These are phyloP conservation scores for Hippocampus kuda DNA, from an alignment of 2,797 vertebrate species.

Conservation along the genomic window DNA sequence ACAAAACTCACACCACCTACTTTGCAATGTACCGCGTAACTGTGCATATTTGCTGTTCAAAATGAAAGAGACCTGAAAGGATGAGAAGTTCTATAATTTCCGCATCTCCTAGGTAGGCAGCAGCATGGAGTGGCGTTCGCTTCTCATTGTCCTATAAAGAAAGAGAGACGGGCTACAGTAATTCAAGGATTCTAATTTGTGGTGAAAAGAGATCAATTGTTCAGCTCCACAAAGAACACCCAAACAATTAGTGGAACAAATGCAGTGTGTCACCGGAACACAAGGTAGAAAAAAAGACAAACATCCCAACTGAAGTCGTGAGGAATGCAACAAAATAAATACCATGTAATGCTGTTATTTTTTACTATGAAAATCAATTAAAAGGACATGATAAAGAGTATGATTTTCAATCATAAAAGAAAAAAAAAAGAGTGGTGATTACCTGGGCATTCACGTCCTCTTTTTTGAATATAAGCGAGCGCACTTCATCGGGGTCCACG, in stretches of 20 bases:
- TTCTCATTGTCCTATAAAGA: constrained; percentile 89
- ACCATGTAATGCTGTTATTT: constrained; percentile 22
- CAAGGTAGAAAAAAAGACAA: neutral
- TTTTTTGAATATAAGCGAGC: constrained; percentile 95
- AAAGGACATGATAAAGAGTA: constrained; percentile 15
- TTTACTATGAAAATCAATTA: constrained; percentile 7
- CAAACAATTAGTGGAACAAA: constrained; percentile 4
- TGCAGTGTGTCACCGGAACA: constrained; percentile 18
- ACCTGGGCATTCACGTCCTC: constrained; percentile 99
- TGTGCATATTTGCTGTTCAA: neutral
- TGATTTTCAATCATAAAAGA: constrained; percentile 5
- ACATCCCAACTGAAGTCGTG: constrained; percentile 21
- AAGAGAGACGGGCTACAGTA: constrained; percentile 19
- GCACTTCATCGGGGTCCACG: constrained; percentile 95
- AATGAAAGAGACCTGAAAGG: constrained; percentile 80
- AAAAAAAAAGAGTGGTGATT: constrained; percentile 32
- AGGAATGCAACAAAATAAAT: constrained; percentile 44
- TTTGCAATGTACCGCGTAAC: neutral
- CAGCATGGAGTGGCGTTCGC: constrained; percentile 93
- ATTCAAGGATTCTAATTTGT: neutral
- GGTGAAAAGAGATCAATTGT: neutral
- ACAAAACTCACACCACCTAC: neutral
- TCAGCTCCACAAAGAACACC: neutral
- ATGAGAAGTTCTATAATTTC: constrained; percentile 98
- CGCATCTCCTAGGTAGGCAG: constrained; percentile 94